Conservation (phyloP, 2,888 invertebrate genomes). For the Lymantria dispar region DNA sequence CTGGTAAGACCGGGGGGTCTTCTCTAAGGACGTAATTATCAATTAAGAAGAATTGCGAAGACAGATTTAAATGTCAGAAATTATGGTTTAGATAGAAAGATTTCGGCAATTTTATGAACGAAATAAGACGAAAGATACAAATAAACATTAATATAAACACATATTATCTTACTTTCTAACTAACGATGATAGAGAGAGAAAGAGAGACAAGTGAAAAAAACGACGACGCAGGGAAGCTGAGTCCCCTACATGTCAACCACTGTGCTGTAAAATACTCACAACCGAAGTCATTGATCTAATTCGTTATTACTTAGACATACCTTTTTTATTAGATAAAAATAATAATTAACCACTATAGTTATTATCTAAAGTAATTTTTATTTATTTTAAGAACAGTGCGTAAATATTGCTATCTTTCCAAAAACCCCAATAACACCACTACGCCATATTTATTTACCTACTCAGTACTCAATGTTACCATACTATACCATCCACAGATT, state of each 20-base stretch:
- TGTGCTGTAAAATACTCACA: conserved; percentile 27
- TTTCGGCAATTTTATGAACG: no score
- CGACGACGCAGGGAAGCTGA: conserved; percentile 58
- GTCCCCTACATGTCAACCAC: conserved; percentile 57
- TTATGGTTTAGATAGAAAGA: no score
- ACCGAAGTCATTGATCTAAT: conserved; percentile 69
- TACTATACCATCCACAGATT: background rate
- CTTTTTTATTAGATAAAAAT: conserved; percentile 19
- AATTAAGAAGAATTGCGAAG: no score
- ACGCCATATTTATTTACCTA: conserved; percentile 79
- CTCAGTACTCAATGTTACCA: conserved; percentile 40
- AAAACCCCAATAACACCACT: conserved; percentile 42
- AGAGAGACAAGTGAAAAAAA: conserved; percentile 36
- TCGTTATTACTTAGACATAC: conserved; percentile 44
- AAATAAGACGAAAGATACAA: conserved; percentile 10
- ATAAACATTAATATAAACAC: conserved; percentile 48
- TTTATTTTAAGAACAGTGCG: conserved; percentile 4
- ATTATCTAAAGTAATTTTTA: conserved; percentile 6
- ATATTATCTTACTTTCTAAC: conserved; percentile 60
- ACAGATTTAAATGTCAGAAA: no score
- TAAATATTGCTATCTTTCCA: conserved; percentile 11
- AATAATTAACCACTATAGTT: conserved; percentile 11
- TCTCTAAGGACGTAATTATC: no score
- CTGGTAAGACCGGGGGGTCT: no score
- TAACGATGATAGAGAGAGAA: conserved; percentile 50